Evolutionary conservation across 1,140 invertebrate genomes (phyloP).

Genomic region (Zaprionus davidi): DNA sequence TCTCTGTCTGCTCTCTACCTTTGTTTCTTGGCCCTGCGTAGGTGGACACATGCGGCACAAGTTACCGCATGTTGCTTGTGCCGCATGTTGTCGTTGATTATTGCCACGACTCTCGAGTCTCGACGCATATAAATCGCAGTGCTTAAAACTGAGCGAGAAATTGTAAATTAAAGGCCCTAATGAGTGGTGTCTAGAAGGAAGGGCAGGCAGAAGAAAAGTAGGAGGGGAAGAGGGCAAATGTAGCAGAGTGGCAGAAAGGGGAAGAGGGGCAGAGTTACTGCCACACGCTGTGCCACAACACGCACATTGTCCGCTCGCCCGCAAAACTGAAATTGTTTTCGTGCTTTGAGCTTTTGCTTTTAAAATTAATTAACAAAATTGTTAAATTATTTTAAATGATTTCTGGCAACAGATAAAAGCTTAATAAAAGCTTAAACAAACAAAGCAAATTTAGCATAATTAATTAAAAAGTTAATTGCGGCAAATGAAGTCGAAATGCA

Average conservation of each 20-base stretch:
- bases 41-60: constrained; percentile 64
- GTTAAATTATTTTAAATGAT: background rate
- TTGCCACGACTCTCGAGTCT: constrained; percentile 47
- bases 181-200: constrained; percentile 40
- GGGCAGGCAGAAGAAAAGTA: constrained; percentile 1
- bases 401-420: background rate
- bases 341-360: background rate
- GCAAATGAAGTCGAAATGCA: background rate
- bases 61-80: constrained; percentile 21
- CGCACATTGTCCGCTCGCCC: background rate
- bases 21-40: constrained; percentile 68
- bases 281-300: background rate
- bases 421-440: background rate
- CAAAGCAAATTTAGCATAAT: background rate
- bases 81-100: constrained; percentile 68
- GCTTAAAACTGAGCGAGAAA: constrained; percentile 71
- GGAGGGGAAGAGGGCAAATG: background rate
- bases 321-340: background rate
- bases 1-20: constrained; percentile 30
- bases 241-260: background rate
- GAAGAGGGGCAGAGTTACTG: background rate
- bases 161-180: constrained; percentile 82
- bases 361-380: constrained; percentile 4
- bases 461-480: background rate
- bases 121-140: constrained; percentile 75